A percentile compares a stretch with the other conserved stretches of the same genome.
Conservation (phyloP, 2,888 invertebrate species). For the Dysmachus trigonus region DNA sequence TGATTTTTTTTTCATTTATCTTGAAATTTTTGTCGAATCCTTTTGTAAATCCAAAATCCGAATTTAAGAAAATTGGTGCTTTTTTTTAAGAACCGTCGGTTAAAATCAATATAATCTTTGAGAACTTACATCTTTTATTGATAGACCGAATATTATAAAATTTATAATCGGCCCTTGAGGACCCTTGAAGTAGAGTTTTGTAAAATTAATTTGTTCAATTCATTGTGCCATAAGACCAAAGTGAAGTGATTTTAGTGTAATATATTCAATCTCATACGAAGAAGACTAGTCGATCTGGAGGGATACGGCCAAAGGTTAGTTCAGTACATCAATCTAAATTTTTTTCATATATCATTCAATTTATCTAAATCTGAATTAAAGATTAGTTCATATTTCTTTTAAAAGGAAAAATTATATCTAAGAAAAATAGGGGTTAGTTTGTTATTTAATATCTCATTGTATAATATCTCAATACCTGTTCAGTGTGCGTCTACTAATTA, state of each 20-base stretch:
- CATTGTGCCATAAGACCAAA: not conserved
- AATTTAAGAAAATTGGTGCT: constrained; percentile 41
- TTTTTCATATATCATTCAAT: no score
- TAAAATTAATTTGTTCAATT: not conserved
- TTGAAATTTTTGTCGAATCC: not conserved
- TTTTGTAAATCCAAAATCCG: not conserved
- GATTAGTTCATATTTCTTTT: constrained; percentile 46
- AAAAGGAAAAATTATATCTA: not conserved
- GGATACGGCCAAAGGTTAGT: constrained; percentile 54
- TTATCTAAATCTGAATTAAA: constrained; percentile 46
- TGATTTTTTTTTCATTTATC: not conserved
- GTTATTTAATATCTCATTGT: not conserved
- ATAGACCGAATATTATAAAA: not conserved
- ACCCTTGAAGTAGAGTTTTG: not conserved
- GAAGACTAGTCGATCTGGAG: constrained; percentile 52
- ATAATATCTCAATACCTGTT: not conserved
- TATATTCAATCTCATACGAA: not conserved
- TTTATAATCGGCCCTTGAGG: not conserved
- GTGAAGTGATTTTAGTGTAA: constrained; percentile 18
- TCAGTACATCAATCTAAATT: no score
- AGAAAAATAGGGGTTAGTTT: not conserved
- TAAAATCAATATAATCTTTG: not conserved
- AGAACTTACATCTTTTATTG: not conserved
- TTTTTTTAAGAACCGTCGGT: not conserved
- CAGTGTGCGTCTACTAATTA: not conserved